These are phyloP conservation scores for Sciaenops ocellatus DNA, from an alignment of 2,797 vertebrate species.

Conservation along the genomic window DNA sequence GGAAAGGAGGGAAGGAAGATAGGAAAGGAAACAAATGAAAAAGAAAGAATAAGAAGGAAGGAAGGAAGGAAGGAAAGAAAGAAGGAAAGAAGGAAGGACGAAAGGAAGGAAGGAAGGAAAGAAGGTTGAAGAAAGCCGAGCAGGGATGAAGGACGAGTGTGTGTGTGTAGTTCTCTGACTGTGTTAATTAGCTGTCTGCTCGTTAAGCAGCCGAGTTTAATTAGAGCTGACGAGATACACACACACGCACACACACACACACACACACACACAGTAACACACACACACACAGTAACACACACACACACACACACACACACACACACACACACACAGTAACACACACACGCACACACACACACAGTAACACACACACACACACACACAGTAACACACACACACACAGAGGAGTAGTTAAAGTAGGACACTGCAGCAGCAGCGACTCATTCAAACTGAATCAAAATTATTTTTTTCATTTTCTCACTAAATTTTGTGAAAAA, in stretches of 20 bases:
- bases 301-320: too few relatives aligned
- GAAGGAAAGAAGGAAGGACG: slow-evolving; percentile 5
- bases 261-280: slow-evolving; percentile 25
- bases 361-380: not conserved
- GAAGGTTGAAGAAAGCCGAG: not conserved
- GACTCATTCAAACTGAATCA: too few relatives aligned
- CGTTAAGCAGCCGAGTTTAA: slow-evolving; percentile 66
- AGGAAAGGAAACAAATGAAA: not conserved
- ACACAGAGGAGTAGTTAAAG: slow-evolving; percentile 62
- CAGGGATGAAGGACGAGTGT: slow-evolving; percentile 43
- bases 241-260: slow-evolving; percentile 24
- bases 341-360: slow-evolving; percentile 18
- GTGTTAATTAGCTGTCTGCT: slow-evolving; percentile 76
- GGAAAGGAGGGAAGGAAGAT: slow-evolving; percentile 6
- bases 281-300: slow-evolving; percentile 39
- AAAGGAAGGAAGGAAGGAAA: not conserved
- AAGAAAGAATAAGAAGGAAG: not conserved
- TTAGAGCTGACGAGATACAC: slow-evolving; percentile 64
- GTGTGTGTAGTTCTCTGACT: slow-evolving; percentile 34
- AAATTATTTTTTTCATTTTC: too few relatives aligned
- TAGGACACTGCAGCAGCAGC: slow-evolving; percentile 78
- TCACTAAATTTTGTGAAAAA: too few relatives aligned
- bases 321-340: slow-evolving; percentile 22
- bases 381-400: too few relatives aligned
- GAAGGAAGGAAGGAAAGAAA: not conserved